Conservation (phyloP, 2,888 invertebrate species). For the Athripsodes cinereus region DNA sequence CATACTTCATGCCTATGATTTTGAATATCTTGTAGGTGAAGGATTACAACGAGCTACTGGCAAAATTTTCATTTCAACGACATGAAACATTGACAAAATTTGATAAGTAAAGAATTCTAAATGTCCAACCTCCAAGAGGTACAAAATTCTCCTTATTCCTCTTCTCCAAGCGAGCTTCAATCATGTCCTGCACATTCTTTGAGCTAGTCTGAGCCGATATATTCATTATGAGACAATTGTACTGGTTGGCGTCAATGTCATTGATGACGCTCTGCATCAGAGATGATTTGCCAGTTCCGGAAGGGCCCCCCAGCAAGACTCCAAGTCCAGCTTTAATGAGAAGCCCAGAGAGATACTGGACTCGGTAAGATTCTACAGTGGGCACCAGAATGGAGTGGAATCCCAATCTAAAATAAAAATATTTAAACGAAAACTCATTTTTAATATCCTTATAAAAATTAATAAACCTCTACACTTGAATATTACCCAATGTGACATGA, state of each 20-base stretch:
- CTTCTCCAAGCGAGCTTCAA: conserved; percentile 83
- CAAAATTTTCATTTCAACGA: too few species aligned
- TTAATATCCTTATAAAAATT: too few species aligned
- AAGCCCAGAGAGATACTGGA: conserved; percentile 64
- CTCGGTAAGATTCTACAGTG: conserved; percentile 82
- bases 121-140: conserved; percentile 64
- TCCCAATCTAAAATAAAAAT: conserved; percentile 51
- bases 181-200: conserved; percentile 75
- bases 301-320: conserved; percentile 73
- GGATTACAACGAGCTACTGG: too few species aligned
- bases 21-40: too few species aligned
- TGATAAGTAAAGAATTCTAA: too few species aligned
- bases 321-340: conserved; percentile 62
- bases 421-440: not conserved
- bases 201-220: conserved; percentile 89
- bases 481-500: too few species aligned
- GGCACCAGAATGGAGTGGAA: conserved; percentile 83
- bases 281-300: conserved; percentile 85
- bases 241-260: conserved; percentile 51
- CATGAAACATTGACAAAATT: too few species aligned
- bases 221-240: conserved; percentile 67
- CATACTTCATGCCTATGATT: too few species aligned
- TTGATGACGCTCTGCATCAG: conserved; percentile 64
- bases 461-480: too few species aligned
- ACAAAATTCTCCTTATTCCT: conserved; percentile 78